A percentile compares a stretch with the other conserved stretches of the same genome.
phyloP scores from a whole-genome alignment of 2,113 vertebrate species.

The Crocuta crocuta region DNA sequence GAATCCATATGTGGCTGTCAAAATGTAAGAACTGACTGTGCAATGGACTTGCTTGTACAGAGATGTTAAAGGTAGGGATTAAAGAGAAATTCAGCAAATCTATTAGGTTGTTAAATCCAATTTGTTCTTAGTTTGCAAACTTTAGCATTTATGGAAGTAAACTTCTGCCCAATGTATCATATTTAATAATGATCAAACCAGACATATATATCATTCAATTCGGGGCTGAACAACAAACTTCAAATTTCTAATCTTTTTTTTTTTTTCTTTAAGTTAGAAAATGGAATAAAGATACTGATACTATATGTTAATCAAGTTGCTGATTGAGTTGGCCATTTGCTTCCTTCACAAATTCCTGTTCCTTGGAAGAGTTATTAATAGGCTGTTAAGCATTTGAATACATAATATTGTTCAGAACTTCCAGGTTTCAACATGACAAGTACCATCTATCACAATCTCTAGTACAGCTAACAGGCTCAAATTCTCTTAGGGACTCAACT shows the following conservation, averaged over 20 bases:
- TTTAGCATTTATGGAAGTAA: conserved; percentile 13
- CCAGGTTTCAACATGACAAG: neutral
- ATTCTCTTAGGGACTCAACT: neutral
- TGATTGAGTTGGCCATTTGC: neutral
- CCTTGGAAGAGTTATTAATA: conserved; percentile 28
- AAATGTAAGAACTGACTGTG: conserved; percentile 53
- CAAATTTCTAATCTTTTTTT: neutral
- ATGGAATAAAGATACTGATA: conserved; percentile 1
- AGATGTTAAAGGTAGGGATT: conserved; percentile 22
- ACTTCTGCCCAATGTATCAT: neutral
- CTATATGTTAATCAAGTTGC: neutral
- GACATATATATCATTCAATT: neutral
- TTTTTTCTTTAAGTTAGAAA: neutral
- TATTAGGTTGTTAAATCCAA: neutral
- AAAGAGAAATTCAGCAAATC: conserved; percentile 33
- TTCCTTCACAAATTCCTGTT: conserved; percentile 35
- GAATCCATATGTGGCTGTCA: conserved; percentile 67
- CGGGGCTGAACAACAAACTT: neutral
- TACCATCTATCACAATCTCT: neutral
- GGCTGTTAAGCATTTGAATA: neutral
- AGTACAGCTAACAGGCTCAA: neutral
- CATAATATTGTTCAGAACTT: neutral
- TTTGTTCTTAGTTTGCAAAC: neutral
- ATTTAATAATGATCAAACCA: neutral
- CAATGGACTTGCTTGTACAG: neutral